These are phyloP conservation scores for Metridium senile DNA, from an alignment of 92 coral and sea anemone species.

Conservation along the genomic window DNA sequence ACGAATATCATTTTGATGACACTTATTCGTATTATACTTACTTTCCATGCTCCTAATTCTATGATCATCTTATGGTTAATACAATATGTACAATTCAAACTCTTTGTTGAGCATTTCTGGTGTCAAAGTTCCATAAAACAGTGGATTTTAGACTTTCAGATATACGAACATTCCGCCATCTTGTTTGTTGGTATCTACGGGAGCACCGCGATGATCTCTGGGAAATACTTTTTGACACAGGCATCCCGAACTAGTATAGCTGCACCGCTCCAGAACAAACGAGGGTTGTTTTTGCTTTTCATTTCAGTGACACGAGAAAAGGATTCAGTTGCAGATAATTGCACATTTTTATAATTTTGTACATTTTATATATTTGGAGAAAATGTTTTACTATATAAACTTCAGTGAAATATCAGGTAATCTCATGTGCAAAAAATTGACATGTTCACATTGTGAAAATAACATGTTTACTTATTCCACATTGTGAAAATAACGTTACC, in stretches of 20 bases:
- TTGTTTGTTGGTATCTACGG: conserved; percentile 38
- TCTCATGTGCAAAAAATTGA: too few relatives aligned
- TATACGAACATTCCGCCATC: conserved; percentile 34
- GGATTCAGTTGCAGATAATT: too few relatives aligned
- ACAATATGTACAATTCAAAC: not conserved
- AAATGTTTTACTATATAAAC: too few relatives aligned
- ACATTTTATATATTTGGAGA: too few relatives aligned
- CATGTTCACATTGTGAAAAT: too few relatives aligned
- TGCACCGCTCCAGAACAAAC: not conserved
- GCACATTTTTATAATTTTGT: too few relatives aligned
- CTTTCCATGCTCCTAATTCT: conserved; percentile 27
- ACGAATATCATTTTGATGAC: too few relatives aligned
- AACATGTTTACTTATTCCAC: too few relatives aligned
- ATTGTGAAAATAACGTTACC: too few relatives aligned
- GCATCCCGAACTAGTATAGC: conserved; percentile 16
- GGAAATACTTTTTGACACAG: conserved; percentile 24
- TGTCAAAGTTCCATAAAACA: not conserved
- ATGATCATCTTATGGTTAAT: not conserved
- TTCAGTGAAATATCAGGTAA: too few relatives aligned
- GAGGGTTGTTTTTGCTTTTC: not conserved
- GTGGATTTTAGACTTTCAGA: not conserved
- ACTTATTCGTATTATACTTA: conserved; percentile 4
- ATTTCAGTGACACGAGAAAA: too few relatives aligned
- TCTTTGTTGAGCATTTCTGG: not conserved
- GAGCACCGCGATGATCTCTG: conserved; percentile 22